These are phyloP conservation scores for Leptinotarsa juncta DNA, from an alignment of 2,888 invertebrate genomes.

Conservation along the genomic window DNA sequence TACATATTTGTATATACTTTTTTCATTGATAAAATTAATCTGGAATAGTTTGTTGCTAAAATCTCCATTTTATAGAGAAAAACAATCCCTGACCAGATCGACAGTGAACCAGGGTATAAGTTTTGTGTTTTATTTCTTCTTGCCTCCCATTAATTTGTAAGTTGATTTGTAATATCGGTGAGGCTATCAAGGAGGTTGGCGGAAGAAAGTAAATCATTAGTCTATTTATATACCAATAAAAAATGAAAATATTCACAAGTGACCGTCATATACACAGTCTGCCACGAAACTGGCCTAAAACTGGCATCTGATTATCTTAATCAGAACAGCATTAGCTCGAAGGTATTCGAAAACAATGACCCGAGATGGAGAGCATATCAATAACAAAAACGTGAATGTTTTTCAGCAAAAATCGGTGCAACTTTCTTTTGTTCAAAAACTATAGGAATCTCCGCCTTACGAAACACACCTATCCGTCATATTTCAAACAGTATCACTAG, in stretches of 20 bases:
- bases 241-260: background rate
- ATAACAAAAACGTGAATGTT: constrained; percentile 26
- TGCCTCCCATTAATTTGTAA: too few relatives aligned
- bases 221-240: too few relatives aligned
- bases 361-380: constrained; percentile 17
- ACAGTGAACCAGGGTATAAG: too few relatives aligned
- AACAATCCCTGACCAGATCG: too few relatives aligned
- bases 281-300: constrained; percentile 1
- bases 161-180: too few relatives aligned
- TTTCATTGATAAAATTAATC: too few relatives aligned
- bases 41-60: too few relatives aligned
- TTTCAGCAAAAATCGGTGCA: constrained; percentile 22
- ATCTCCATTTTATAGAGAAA: too few relatives aligned
- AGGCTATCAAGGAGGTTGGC: too few relatives aligned
- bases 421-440: constrained; percentile 29
- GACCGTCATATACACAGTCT: background rate
- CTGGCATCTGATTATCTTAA: constrained; percentile 14
- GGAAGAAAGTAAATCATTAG: too few relatives aligned
- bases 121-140: too few relatives aligned
- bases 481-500: constrained; percentile 22
- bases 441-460: constrained; percentile 24
- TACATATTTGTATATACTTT: too few relatives aligned
- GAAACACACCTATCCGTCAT: constrained; percentile 27
- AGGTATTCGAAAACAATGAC: constrained; percentile 25
- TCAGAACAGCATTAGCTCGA: constrained; percentile 22